Conservation (phyloP, 2,113 vertebrate species). For the Pterocles gutturalis region DNA sequence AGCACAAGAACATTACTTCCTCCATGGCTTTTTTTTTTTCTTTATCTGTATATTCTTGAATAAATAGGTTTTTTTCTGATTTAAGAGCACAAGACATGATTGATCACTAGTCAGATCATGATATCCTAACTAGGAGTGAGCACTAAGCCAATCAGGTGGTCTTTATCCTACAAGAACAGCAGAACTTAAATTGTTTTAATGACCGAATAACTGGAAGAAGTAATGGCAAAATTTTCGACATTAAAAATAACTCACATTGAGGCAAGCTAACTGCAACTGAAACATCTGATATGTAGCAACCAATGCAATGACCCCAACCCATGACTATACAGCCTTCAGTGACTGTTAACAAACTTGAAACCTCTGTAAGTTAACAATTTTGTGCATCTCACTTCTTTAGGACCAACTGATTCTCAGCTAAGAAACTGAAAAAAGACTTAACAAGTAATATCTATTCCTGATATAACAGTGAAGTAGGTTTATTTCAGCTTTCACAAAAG, state of each 20-base stretch:
- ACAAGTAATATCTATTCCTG: not conserved
- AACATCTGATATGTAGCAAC: not conserved
- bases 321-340: not conserved
- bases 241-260: not conserved
- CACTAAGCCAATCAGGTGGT: not conserved
- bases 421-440: not conserved
- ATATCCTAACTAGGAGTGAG: not conserved
- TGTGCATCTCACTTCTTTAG: not conserved
- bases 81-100: not conserved
- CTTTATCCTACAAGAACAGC: not conserved
- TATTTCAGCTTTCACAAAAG: not conserved
- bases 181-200: not conserved
- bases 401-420: not conserved
- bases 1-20: not conserved
- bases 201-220: not conserved
- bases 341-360: not conserved
- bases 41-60: not conserved
- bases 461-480: not conserved
- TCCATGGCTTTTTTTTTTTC: not conserved
- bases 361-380: not conserved
- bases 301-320: not conserved
- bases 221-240: slow-evolving; percentile 1
- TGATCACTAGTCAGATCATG: not conserved
- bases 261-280: slow-evolving; percentile 20
- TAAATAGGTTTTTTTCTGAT: not conserved